A percentile compares a stretch with the other conserved stretches of the same genome.
Evolutionary conservation across 1,140 invertebrate species (phyloP).

Genomic region (Lerema accius): DNA sequence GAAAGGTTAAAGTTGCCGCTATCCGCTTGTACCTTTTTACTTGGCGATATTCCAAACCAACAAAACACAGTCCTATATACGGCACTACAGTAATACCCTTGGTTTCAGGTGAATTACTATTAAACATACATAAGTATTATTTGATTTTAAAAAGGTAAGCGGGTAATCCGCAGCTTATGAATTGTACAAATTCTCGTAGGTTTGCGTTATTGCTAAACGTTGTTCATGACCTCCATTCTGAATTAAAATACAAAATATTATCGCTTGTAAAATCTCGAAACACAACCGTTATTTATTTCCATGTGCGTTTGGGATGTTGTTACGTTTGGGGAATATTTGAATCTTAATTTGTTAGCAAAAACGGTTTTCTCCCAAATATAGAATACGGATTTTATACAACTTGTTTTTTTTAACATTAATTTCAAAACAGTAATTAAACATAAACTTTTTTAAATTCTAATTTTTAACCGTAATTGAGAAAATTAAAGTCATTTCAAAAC

Average conservation of each 20-base stretch:
- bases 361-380: too few species aligned
- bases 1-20: conserved; percentile 15
- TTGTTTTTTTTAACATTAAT: too few species aligned
- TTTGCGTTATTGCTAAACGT: conserved; percentile 29
- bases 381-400: too few species aligned
- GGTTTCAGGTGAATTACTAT: conserved; percentile 24
- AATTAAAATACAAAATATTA: conserved; percentile 1
- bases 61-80: conserved; percentile 22
- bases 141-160: conserved; percentile 32
- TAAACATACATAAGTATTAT: conserved; percentile 15
- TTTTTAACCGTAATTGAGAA: neutral
- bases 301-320: too few species aligned
- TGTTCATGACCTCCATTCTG: conserved; percentile 4
- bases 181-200: conserved; percentile 14
- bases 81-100: conserved; percentile 5
- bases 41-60: conserved; percentile 31
- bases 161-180: conserved; percentile 23
- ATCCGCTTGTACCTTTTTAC: conserved; percentile 21
- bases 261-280: neutral
- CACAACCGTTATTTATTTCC: neutral
- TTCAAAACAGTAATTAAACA: neutral
- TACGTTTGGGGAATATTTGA: neutral
- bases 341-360: too few species aligned
- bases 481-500: conserved; percentile 8
- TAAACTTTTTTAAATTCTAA: too few species aligned